A percentile compares a stretch with the other conserved stretches of the same genome.
Evolutionary conservation across 2,797 vertebrate species (phyloP).

Genomic region (Momotus momota): DNA sequence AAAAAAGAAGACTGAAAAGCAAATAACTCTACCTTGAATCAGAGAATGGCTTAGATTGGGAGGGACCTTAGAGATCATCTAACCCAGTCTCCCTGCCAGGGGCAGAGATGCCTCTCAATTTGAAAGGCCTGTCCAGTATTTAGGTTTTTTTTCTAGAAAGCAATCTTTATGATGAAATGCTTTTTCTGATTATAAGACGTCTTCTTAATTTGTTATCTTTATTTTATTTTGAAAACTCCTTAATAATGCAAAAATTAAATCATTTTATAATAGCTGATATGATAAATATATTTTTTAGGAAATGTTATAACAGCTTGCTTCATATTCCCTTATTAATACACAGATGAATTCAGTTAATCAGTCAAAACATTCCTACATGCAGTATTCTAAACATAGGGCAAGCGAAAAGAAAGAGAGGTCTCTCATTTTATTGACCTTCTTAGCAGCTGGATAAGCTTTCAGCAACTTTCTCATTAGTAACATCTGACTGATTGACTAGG

Average conservation of each 20-base stretch:
- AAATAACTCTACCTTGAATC: neutral
- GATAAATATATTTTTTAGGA: neutral
- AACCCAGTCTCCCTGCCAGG: no score
- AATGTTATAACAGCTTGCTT: neutral
- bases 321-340: conserved; percentile 4
- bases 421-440: conserved; percentile 36
- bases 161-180: neutral
- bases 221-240: neutral
- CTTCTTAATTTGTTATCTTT: neutral
- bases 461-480: conserved; percentile 57
- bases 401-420: neutral
- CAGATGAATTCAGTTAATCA: neutral
- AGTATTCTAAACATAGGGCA: neutral
- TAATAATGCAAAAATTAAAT: neutral
- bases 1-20: neutral
- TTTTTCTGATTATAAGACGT: neutral
- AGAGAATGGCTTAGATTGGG: no score
- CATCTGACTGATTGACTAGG: conserved; percentile 57
- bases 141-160: neutral
- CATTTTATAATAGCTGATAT: neutral
- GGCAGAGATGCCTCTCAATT: no score
- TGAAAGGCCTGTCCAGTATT: neutral
- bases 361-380: neutral
- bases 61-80: no score
- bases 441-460: conserved; percentile 38